Conservation (phyloP, 2,113 vertebrate species). For the Willisornis vidua region DNA sequence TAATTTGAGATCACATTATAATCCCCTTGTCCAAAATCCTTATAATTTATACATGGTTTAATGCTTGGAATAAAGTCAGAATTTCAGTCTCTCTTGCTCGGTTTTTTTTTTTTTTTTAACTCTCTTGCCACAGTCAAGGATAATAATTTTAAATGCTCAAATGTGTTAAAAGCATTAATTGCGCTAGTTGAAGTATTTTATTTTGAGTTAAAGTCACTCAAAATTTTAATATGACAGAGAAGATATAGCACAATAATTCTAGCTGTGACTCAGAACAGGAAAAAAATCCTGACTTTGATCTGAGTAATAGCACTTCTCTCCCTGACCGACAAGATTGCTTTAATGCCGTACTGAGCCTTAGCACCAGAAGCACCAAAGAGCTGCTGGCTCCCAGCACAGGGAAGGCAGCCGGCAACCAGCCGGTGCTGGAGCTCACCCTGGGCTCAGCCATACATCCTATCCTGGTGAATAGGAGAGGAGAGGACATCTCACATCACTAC, state of each 20-base stretch:
- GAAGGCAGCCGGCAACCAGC: neutral
- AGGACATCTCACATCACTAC: neutral
- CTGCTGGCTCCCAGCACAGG: neutral
- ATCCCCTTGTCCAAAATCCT: conserved; percentile 51
- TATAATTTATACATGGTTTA: conserved; percentile 51
- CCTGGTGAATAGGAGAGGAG: accelerated
- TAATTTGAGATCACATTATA: conserved; percentile 57
- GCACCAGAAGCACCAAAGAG: neutral
- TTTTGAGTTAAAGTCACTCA: conserved; percentile 36
- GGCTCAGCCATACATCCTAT: accelerated
- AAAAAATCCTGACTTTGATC: conserved; percentile 34
- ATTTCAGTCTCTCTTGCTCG: neutral
- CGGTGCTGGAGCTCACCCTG: accelerated
- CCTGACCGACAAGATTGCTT: neutral
- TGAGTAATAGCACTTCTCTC: neutral
- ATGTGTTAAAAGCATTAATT: conserved; percentile 33
- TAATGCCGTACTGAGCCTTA: neutral
- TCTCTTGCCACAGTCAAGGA: neutral
- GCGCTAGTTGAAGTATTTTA: conserved; percentile 2
- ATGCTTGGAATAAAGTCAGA: conserved; percentile 41
- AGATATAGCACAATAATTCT: conserved; percentile 5
- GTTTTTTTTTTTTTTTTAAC: neutral
- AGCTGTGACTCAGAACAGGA: neutral
- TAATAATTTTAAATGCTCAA: conserved; percentile 34
- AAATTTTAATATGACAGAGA: conserved; percentile 36